phyloP scores from a whole-genome alignment of 2,113 vertebrate species.

The Leptobrachium leishanense region DNA sequence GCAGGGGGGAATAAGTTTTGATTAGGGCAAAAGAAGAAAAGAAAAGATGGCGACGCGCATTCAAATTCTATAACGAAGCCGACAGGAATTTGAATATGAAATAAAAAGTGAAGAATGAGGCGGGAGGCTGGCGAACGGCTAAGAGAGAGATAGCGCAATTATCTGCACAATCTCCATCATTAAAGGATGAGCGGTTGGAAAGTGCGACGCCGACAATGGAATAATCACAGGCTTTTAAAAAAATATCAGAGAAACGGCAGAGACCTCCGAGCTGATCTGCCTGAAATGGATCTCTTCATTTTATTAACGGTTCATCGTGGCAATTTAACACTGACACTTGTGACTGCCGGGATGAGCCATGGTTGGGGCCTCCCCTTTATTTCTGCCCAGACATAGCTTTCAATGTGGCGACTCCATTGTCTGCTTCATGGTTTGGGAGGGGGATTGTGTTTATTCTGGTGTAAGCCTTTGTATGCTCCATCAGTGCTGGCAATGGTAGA shows the following conservation, averaged over 20 bases:
- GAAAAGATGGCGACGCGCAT: not conserved
- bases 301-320: too few relatives aligned
- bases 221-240: not conserved
- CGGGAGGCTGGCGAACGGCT: not conserved
- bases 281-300: not conserved
- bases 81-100: constrained; percentile 1
- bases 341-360: too few relatives aligned
- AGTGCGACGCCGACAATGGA: not conserved
- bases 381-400: too few relatives aligned
- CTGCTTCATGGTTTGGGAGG: too few relatives aligned
- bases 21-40: not conserved
- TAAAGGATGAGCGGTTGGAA: not conserved
- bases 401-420: too few relatives aligned
- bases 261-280: constrained; percentile 27
- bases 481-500: too few relatives aligned
- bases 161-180: constrained; percentile 15
- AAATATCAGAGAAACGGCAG: not conserved
- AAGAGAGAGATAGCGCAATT: not conserved
- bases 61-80: not conserved
- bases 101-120: not conserved
- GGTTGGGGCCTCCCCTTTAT: too few relatives aligned
- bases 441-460: too few relatives aligned
- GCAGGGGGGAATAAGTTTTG: constrained; percentile 2
- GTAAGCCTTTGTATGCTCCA: too few relatives aligned
- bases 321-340: too few relatives aligned